Evolutionary conservation across 92 coral and sea anemone species (phyloP), one percentile per base, ranked within the genome.

Genomic region (Isaurus tuberculatus): DNA sequence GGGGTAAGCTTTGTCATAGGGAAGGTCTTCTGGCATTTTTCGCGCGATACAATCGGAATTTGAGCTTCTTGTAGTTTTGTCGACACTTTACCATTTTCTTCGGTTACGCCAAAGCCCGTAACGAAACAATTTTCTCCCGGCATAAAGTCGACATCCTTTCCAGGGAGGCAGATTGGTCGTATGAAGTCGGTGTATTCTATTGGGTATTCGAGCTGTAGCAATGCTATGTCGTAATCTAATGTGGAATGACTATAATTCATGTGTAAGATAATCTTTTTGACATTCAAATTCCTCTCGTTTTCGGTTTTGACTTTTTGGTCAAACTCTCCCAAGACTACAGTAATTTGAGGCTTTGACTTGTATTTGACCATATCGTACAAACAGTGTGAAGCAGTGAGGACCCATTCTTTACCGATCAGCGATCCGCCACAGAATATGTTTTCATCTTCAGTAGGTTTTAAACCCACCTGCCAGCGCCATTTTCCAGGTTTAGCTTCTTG

Each of bases 401-500:
- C 80, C 91, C 91, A 88, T 34, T 88, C 84, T 20, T 81, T 73
- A 32, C 75, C 55, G 67, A 88, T 83, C 49, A 88, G 67, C 7
- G 88, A 88, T 2, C 91, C 91, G 13, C 91, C 91, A 44, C 91
- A 88, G 79, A 83, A 88, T 15, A 88, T 88, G 51, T 83, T 55
- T 1, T 83, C 88, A 4, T 34, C 29, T 23, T 81, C 80, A 3
- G 75, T 32, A 31, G 84, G 84, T 78, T 88, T 88, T 20, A 88
- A 78, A 28, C 91, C 91, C 2, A 80, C 91, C 75, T 88, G 91
- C 91, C 91, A 88, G 15, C 87, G 91, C 91, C 91, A 88, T 37
- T 44, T 55, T 15, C 91, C 88, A 36, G 75, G 81, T 49, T 75
- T 77, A 29, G 91, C 87, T 20, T 55, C 84, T 57, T 66, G 80